Evolutionary conservation across 2,797 vertebrate genomes (phyloP).

Genomic region (Philypnodon macrostomus): DNA sequence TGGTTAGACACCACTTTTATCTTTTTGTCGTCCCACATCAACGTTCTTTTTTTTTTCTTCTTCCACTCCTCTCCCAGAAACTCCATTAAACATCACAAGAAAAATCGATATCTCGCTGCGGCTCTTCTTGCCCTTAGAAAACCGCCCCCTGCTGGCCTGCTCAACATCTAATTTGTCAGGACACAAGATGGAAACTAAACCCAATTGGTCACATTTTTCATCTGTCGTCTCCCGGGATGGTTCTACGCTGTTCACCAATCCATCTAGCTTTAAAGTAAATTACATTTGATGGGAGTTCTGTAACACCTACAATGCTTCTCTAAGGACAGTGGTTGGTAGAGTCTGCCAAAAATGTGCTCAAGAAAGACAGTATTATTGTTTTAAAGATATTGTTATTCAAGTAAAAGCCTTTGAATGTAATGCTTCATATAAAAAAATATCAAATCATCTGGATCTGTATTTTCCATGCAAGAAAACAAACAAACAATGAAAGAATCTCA

Average conservation of each 20-base stretch:
- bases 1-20: conserved; percentile 29
- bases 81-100: conserved; percentile 62
- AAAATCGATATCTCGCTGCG: conserved; percentile 54
- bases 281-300: no score
- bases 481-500: no score
- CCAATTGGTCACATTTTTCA: conserved; percentile 49
- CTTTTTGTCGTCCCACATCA: conserved; percentile 11
- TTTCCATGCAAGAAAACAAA: no score
- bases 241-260: conserved; percentile 50
- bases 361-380: no score
- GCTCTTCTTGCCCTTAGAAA: conserved; percentile 17
- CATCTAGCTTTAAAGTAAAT: conserved; percentile 2
- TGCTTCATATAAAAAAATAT: no score
- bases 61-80: conserved; percentile 38
- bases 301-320: no score
- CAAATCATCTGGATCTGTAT: no score
- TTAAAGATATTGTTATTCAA: no score
- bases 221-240: conserved; percentile 57
- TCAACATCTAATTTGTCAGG: conserved; percentile 51
- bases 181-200: conserved; percentile 54
- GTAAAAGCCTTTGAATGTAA: no score
- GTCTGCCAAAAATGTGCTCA: no score
- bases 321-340: no score
- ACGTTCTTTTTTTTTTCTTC: conserved; percentile 3
- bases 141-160: conserved; percentile 41